Conservation (phyloP, 2,113 vertebrate genomes). For the Caracal caracal region DNA sequence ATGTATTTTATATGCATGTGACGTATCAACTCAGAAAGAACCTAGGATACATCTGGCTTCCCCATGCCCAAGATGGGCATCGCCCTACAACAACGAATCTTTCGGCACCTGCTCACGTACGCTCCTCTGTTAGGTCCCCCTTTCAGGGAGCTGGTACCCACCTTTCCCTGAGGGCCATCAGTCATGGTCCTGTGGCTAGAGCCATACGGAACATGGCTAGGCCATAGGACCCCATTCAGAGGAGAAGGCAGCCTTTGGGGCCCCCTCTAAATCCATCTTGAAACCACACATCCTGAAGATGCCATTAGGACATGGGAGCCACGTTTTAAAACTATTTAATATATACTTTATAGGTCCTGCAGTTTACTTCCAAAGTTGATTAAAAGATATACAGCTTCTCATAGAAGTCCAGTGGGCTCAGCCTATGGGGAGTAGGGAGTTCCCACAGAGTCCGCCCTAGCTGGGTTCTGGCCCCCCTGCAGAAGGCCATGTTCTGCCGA, state of each 20-base stretch:
- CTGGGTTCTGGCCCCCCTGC: neutral
- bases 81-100: neutral
- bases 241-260: neutral
- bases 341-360: neutral
- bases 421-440: rapidly evolving
- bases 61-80: neutral
- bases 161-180: neutral
- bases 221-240: neutral
- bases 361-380: neutral
- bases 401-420: neutral
- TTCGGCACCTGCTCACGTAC: neutral
- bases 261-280: neutral
- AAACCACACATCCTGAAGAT: neutral
- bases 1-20: neutral
- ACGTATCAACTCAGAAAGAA: neutral
- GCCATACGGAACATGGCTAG: neutral
- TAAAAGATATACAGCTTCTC: neutral
- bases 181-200: neutral
- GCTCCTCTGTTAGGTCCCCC: neutral
- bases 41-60: neutral
- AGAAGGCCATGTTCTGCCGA: neutral
- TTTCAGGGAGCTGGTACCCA: neutral
- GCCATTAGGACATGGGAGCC: neutral
- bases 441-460: neutral
- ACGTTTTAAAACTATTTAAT: neutral